Conservation (phyloP, 2,113 vertebrate species). For the Leptodactylus fuscus region DNA sequence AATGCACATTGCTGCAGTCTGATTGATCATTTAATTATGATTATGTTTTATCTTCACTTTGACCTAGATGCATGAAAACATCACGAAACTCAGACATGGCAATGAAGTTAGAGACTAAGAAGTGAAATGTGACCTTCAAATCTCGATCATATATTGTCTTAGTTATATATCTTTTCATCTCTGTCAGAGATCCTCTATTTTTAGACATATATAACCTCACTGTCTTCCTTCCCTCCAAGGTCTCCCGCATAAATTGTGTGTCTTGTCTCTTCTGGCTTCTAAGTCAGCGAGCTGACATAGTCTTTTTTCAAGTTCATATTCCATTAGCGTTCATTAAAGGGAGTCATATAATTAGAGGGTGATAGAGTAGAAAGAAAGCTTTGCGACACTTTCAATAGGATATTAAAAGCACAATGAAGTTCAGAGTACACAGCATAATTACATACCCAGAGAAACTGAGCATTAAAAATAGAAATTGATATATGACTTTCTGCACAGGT, state of each 20-base stretch:
- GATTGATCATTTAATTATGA: slow-evolving; percentile 23
- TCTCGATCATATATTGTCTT: slow-evolving; percentile 55
- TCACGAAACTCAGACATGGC: neutral
- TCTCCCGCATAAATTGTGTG: slow-evolving; percentile 57
- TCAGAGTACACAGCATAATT: slow-evolving; percentile 49
- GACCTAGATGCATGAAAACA: slow-evolving; percentile 24
- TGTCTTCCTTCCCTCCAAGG: slow-evolving; percentile 57
- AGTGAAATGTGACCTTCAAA: slow-evolving; percentile 51
- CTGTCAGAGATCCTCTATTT: slow-evolving; percentile 58
- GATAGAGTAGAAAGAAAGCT: slow-evolving; percentile 58
- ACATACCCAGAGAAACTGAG: slow-evolving; percentile 34
- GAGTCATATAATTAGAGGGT: slow-evolving; percentile 56
- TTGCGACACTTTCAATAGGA: slow-evolving; percentile 51
- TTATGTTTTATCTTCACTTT: neutral
- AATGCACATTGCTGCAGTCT: neutral
- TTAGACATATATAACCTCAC: slow-evolving; percentile 58
- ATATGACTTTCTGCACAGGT: slow-evolving; percentile 5
- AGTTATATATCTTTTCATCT: slow-evolving; percentile 60
- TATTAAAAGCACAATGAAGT: slow-evolving; percentile 59
- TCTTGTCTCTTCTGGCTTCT: slow-evolving; percentile 54
- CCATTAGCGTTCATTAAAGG: slow-evolving; percentile 58
- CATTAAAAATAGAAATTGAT: slow-evolving; percentile 53
- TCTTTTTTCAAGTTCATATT: slow-evolving; percentile 59
- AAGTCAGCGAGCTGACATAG: slow-evolving; percentile 53
- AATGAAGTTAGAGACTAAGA: slow-evolving; percentile 35